Percentiles rank a stretch among this genome's conserved stretches.
Conservation (phyloP, 2,113 vertebrate genomes). For the Anser cygnoides region DNA sequence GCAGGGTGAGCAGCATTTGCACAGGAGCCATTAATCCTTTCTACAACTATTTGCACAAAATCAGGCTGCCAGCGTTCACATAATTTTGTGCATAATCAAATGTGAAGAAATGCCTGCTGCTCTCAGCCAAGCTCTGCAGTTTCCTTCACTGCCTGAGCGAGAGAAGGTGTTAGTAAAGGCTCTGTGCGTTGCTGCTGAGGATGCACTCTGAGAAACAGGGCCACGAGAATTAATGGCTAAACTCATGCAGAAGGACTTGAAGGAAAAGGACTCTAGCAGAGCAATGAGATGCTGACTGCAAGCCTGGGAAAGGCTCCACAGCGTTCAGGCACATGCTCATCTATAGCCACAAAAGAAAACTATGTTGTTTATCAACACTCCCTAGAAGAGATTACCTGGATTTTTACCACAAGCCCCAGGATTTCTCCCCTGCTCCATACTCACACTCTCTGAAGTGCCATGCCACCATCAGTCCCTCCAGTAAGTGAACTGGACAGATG, state of each 20-base stretch:
- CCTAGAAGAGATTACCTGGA: neutral
- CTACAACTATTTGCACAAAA: neutral
- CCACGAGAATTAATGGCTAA: neutral
- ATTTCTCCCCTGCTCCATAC: neutral
- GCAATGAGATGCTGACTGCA: neutral
- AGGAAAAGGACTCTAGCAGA: neutral
- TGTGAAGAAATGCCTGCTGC: neutral
- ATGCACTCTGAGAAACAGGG: neutral
- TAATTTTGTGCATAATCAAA: neutral
- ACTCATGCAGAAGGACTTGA: neutral
- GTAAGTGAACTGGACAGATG: neutral
- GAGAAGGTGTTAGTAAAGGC: neutral
- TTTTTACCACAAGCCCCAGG: neutral
- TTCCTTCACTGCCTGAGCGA: neutral
- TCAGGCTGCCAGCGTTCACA: constrained; percentile 2
- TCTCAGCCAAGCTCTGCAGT: neutral
- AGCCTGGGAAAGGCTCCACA: neutral
- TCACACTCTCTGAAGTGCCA: neutral
- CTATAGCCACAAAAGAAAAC: neutral
- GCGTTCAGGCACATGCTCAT: neutral
- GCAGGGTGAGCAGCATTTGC: neutral
- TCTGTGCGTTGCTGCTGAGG: neutral
- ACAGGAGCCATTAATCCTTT: constrained; percentile 6
- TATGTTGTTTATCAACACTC: neutral
- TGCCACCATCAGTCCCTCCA: neutral